Percentiles rank a stretch among this genome's conserved stretches.
Evolutionary conservation across 2,888 invertebrate species (phyloP).

Genomic region (Dione juno): DNA sequence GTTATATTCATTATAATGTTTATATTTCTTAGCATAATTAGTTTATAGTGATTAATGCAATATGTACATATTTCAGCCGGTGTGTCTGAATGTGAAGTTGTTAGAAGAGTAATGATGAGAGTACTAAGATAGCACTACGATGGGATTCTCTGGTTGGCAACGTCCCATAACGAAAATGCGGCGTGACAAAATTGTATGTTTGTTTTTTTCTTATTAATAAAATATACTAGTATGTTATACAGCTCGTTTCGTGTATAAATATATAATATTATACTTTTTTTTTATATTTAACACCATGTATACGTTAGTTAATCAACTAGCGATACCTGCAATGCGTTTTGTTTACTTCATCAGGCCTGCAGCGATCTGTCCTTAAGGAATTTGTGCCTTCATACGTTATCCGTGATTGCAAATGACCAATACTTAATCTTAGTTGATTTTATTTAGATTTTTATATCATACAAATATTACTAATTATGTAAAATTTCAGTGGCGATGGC

Average conservation of each 20-base stretch:
- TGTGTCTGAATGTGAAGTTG: neutral
- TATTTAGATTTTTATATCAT: neutral
- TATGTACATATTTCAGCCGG: conserved; percentile 1
- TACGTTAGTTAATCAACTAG: neutral
- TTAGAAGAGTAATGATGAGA: conserved; percentile 11
- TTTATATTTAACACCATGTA: conserved; percentile 1
- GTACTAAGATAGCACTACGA: conserved; percentile 40
- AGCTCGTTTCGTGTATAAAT: neutral
- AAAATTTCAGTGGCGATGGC: conserved; percentile 72
- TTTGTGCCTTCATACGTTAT: neutral
- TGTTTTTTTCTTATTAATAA: neutral
- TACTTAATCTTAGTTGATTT: neutral
- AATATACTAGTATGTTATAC: neutral
- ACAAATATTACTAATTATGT: neutral
- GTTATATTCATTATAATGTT: neutral
- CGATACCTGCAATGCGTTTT: conserved; percentile 14
- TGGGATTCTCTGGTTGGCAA: conserved; percentile 51
- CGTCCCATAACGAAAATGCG: conserved; percentile 60
- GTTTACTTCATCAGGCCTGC: neutral
- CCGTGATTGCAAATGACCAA: neutral
- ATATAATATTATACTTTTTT: neutral
- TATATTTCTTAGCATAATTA: neutral
- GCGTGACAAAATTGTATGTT: conserved; percentile 64
- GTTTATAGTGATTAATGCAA: neutral
- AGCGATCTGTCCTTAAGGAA: neutral